Evolutionary conservation across 30 jellyfish, hydroid and myxozoan genomes (phyloP).

Genomic region (Rhopilema esculentum): DNA sequence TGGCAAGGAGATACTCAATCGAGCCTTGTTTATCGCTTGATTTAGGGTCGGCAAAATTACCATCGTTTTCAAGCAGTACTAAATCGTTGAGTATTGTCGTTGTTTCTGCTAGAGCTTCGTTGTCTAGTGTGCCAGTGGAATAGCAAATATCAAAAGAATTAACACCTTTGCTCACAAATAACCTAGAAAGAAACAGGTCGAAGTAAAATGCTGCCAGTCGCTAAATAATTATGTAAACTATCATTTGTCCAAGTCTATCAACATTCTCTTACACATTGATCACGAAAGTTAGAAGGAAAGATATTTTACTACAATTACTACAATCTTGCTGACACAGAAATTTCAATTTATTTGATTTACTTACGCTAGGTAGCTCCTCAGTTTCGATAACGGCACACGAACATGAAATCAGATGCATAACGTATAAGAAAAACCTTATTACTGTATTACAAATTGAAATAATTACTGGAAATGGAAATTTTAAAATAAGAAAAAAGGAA

Average conservation of each 20-base stretch:
- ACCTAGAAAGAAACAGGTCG: constrained; percentile 17
- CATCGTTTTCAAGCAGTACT: constrained; percentile 47
- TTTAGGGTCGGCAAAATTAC: constrained; percentile 35
- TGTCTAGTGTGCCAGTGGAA: constrained; percentile 13
- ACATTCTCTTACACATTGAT: background rate
- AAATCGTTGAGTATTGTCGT: constrained; percentile 57
- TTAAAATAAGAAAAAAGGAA: too few relatives aligned
- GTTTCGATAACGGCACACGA: too few relatives aligned
- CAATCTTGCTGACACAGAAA: too few relatives aligned
- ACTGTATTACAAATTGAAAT: too few relatives aligned
- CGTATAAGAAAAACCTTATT: too few relatives aligned
- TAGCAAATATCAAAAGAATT: constrained; percentile 53
- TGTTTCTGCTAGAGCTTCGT: constrained; percentile 17
- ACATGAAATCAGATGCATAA: too few relatives aligned
- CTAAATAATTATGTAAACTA: background rate
- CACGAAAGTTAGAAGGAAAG: background rate
- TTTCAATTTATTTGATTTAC: too few relatives aligned
- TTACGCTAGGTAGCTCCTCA: too few relatives aligned
- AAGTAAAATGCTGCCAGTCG: background rate
- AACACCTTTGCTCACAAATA: constrained; percentile 37
- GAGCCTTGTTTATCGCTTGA: constrained; percentile 15
- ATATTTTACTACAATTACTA: too few relatives aligned
- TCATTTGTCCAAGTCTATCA: background rate
- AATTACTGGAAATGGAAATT: too few relatives aligned
- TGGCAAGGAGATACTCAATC: constrained; percentile 51